These are phyloP conservation scores for Poeciliopsis gracilis DNA, from an alignment of 2,797 vertebrate genomes.

Conservation along the genomic window DNA sequence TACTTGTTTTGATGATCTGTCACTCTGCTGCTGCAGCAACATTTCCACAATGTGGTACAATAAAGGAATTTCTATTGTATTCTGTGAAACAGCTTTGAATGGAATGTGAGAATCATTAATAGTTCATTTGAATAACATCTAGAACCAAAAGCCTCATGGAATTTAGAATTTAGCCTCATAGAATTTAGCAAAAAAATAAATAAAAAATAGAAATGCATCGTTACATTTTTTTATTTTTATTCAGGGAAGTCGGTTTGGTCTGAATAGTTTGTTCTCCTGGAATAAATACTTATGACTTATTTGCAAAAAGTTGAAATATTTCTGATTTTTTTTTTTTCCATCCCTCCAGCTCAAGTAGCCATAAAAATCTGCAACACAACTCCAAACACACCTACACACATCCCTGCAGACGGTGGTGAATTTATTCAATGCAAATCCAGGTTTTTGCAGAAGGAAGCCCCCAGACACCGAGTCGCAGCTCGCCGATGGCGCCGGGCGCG, in stretches of 20 bases:
- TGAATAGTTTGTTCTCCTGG: not conserved
- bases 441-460: not conserved
- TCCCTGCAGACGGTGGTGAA: not conserved
- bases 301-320: not conserved
- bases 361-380: not conserved
- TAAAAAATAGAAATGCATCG: not conserved
- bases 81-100: not conserved
- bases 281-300: not conserved
- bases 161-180: too few relatives aligned
- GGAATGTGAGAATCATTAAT: not conserved
- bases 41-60: not conserved
- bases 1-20: not conserved
- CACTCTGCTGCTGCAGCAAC: not conserved
- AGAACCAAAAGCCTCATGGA: not conserved
- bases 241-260: not conserved
- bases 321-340: not conserved
- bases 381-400: not conserved
- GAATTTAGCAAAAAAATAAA: not conserved
- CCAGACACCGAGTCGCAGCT: not conserved
- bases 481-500: not conserved
- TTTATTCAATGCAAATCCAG: not conserved
- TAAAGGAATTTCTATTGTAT: not conserved
- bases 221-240: not conserved
- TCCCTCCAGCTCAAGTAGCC: not conserved
- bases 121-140: not conserved